phyloP scores from a whole-genome alignment of 2,888 invertebrate genomes.

The Sipha maydis region DNA sequence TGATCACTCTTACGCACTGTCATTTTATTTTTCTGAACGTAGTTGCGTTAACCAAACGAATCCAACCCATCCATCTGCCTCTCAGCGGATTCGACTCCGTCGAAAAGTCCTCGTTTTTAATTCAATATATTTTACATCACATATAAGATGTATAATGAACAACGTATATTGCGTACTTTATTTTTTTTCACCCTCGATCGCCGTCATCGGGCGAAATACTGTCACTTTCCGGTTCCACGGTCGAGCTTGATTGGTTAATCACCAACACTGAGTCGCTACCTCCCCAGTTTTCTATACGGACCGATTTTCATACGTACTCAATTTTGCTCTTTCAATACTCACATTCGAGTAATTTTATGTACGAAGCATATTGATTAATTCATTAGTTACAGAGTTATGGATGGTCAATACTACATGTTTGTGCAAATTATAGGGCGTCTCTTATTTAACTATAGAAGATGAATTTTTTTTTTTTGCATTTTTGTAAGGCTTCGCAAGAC shows the following conservation, averaged over 20 bases:
- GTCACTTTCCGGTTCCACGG: neutral
- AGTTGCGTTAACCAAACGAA: neutral
- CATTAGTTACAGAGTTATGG: neutral
- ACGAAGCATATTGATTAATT: neutral
- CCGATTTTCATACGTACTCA: neutral
- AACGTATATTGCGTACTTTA: neutral
- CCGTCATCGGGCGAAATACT: neutral
- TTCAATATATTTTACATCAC: too few relatives aligned
- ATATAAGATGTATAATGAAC: neutral
- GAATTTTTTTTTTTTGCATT: too few relatives aligned
- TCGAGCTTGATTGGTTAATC: slow-evolving; percentile 2
- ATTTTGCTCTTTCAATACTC: neutral
- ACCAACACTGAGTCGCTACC: too few relatives aligned
- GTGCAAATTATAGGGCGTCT: neutral
- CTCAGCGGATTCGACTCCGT: neutral
- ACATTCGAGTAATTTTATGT: neutral
- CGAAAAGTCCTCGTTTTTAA: neutral
- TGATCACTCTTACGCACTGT: neutral
- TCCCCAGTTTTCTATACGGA: neutral
- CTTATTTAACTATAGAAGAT: too few relatives aligned
- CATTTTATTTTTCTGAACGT: neutral
- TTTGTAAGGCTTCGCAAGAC: too few relatives aligned
- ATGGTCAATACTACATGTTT: neutral
- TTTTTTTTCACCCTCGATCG: neutral
- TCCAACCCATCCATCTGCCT: neutral